Evolutionary conservation across 2,113 vertebrate species (phyloP).

Genomic region (Sceloporus undulatus): DNA sequence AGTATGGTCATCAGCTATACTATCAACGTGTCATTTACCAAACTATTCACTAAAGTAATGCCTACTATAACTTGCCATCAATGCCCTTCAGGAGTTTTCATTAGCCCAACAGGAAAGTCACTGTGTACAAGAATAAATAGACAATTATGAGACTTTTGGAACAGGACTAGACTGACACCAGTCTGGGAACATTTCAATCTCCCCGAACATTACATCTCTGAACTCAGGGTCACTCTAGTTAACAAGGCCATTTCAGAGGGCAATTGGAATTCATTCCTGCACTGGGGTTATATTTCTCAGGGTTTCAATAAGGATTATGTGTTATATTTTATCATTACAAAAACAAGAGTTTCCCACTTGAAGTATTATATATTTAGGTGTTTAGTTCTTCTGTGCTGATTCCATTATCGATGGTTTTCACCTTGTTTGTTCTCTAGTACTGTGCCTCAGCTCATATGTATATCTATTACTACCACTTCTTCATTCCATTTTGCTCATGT

Average conservation of each 20-base stretch:
- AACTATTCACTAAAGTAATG: slow-evolving; percentile 8
- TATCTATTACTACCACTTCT: not conserved
- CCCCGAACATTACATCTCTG: slow-evolving; percentile 28
- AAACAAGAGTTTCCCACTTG: slow-evolving; percentile 15
- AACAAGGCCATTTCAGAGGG: slow-evolving; percentile 32
- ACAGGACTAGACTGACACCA: slow-evolving; percentile 20
- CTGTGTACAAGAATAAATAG: slow-evolving; percentile 20
- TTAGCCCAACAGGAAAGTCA: slow-evolving; percentile 28
- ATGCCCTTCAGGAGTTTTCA: slow-evolving; percentile 24
- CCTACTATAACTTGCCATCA: not conserved
- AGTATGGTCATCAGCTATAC: not conserved
- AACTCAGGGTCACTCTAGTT: slow-evolving; percentile 32
- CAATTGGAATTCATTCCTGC: slow-evolving; percentile 39
- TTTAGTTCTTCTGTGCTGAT: not conserved
- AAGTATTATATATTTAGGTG: slow-evolving; percentile 18
- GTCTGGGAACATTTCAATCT: slow-evolving; percentile 41
- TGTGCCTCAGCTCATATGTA: not conserved
- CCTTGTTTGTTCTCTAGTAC: not conserved
- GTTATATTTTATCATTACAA: slow-evolving; percentile 29
- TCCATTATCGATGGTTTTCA: not conserved
- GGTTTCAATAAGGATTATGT: slow-evolving; percentile 21
- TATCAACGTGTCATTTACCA: not conserved
- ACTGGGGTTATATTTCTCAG: slow-evolving; percentile 24
- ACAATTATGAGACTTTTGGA: slow-evolving; percentile 22
- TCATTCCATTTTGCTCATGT: not conserved